Base-by-base conservation (phyloP, 2,888 invertebrate genomes). In the Panzeria rudis region DNA sequence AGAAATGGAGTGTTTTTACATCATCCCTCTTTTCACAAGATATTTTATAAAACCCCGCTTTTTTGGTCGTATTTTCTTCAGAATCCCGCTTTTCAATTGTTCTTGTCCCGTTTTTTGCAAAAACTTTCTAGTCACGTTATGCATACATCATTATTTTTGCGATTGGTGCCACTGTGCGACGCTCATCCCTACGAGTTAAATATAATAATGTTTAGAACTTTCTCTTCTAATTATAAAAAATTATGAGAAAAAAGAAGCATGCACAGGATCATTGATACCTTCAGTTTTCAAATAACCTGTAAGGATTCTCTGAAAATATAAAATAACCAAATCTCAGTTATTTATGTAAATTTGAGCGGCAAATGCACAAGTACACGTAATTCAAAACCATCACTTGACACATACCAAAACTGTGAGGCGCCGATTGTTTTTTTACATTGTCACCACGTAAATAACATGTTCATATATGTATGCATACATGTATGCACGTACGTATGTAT, bases 341-440 rank as follows among this genome's bases (percentile, higher is more conserved):
- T 64, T 82, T 69, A 17, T 17, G 59, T 25, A 35, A 47, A 81
- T 41, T 64, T 72, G 29, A 50, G 17, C n/a, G 11, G 11, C 11
- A 25, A 66, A 32, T 25, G 25, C n/a, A 35, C 20, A 59, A 62
- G 35, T 23, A n/a, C 9, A 54, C 41, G 85, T 85, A 85, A 85
- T 78, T 69, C 73, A 75, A 85, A 64, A 82, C 85, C 78, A 69
- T 50, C 38, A 61, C 78, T 56, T 81, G 85, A 75, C 85, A 82
- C 85, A 85, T 62, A 85, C 81, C 85, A 85, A 82, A 84, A 72
- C 54, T 59, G 44, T 59, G 44, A 73, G 85, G 85, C 85, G 85
- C 85, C 85, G 75, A 52, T 71, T 72, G 56, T 23, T 71, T 71
- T 78, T 62, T 54, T 50, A 59, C 61, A 69, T 20, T 44, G 29